Evolutionary conservation across 1,140 invertebrate genomes (phyloP).

Genomic region (Ylistrum balloti): DNA sequence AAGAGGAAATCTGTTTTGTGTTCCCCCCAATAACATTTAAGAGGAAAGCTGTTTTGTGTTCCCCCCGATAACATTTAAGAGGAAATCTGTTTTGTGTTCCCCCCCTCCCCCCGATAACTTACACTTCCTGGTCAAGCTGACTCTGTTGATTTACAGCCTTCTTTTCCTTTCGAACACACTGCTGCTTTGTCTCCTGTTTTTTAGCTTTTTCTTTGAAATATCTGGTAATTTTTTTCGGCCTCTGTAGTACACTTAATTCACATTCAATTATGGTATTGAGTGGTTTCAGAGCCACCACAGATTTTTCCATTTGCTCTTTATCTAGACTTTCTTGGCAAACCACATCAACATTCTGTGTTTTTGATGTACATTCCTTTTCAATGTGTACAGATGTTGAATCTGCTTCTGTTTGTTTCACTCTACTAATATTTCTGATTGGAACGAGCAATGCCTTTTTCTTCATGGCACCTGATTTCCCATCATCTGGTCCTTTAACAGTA

Average conservation of each 20-base stretch:
- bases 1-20: too few species aligned
- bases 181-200: background rate
- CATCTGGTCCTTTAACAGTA: background rate
- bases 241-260: background rate
- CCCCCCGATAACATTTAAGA: too few species aligned
- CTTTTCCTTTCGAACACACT: background rate
- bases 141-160: background rate
- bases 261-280: background rate
- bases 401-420: background rate
- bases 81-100: too few species aligned
- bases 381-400: background rate
- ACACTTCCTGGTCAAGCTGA: background rate
- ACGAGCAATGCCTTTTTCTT: background rate
- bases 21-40: too few species aligned
- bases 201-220: conserved; percentile 31
- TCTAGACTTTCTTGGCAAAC: too few species aligned
- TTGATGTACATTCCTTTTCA: background rate
- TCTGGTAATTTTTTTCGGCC: conserved; percentile 7
- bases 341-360: background rate
- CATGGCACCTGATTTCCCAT: background rate
- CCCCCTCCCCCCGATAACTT: too few species aligned
- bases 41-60: too few species aligned
- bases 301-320: background rate
- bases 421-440: background rate
- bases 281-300: background rate